Base-by-base conservation (phyloP, 1,140 invertebrate genomes). In the Drosophila sp. region DNA sequence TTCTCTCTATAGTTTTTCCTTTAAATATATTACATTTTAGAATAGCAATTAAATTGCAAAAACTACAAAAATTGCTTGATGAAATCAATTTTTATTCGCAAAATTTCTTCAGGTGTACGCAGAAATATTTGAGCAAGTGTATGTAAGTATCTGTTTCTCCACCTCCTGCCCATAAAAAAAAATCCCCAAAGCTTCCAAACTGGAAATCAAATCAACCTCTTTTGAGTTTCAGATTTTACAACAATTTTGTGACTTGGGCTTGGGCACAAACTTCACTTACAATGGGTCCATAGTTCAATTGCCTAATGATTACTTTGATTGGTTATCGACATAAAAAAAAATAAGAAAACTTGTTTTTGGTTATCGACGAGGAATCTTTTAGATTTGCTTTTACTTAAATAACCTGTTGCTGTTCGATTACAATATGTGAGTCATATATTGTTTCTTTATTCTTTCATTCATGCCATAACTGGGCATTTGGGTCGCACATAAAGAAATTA, bases 211-310 rank as follows among this genome's bases (percentile, higher is more conserved):
- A 80, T 72, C 68, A 66, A 82, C 68, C 72, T 79, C 8, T 50
- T 44, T 44, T 23, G n/a, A 44, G 75, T 57, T 66, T 82, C 83
- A 79, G 87, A 76, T 83, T 85, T 85, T 87, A 79, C 79, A 86
- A 87, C 76, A 72, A 83, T 64, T 79, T 79, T 87, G 82, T 54
- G 66, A 72, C 64, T 83, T 64, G 57, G 66, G 57, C 67, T 85
- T 62, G 74, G 76, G 73, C 80, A 85, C 68, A 50, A 76, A 54
- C 66, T 76, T 69, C 32, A 40, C 40, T 58, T 66, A 69, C 66
- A 65, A 64, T 63, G 68, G 56, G 50, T 44, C 54, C 1, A 30
- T 40, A 60, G 17, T 38, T 38, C 23, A 32, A 57, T 11, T 61
- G 10, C 35, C 27, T 54, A 68, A 47, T 64, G 10, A 27, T 35